Evolutionary conservation across 2,113 vertebrate species (phyloP), one percentile per base, ranked within the genome.

Genomic region (Tylochromis polylepis): DNA sequence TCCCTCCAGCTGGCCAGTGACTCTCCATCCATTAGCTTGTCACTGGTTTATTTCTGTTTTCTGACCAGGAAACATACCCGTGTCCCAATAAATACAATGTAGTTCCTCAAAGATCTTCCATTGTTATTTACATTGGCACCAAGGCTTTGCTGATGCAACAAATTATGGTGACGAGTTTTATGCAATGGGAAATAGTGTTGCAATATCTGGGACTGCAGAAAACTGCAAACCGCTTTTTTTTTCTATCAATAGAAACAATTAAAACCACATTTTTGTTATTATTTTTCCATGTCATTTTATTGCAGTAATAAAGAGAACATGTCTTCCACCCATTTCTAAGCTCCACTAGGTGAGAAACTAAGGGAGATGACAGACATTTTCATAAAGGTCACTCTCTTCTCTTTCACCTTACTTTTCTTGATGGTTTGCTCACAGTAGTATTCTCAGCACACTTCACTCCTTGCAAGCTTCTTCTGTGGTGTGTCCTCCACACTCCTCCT

Each of bases 321-420:
- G 27, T 49, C 77, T 62, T n/a, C 79, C 80, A 90, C 82, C 80
- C 72, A 93, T 77, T 93, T 92, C 92, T 56, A 83, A 84, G 34
- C 53, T 46, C 16, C 79, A 62, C 38, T 53, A 75, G 79, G 36
- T 38, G 78, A 88, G 83, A 87, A 82, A 60, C 41, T 58, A 43
- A 89, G 83, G 5, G 20, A 58, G 60, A 89, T 85, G 91, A 88
- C 86, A 78, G 78, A 88, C 88, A 88, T 84, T 86, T 89, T 85
- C 38, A 79, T 38, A 93, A 94, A 93, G 90, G 89, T 94, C 92
- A 93, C 78, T 20, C 27, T 57, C 59, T 85, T 82, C 78, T 62
- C 51, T 83, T 82, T 79, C 88, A 89, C 72, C 81, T 89, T 81
- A 83, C 82, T 67, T 88, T 82, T 78, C 36, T 72, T 85, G 78